Conservation (phyloP, 2,113 vertebrate species). For the Zapus hudsonius region DNA sequence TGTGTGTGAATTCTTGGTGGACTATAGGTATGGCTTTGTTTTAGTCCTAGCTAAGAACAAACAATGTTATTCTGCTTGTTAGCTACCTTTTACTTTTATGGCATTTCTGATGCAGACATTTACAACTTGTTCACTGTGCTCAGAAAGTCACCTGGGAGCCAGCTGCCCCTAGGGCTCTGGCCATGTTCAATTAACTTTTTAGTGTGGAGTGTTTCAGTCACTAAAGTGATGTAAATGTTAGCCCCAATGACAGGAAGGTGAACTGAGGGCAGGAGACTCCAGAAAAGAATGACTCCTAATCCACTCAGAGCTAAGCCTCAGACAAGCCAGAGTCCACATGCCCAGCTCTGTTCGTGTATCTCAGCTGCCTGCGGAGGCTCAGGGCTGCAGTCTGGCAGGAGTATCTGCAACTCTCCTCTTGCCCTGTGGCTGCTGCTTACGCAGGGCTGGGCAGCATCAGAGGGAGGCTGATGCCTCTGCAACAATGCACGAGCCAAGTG, state of each 20-base stretch:
- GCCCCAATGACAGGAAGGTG: background rate
- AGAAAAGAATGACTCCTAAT: too few species aligned
- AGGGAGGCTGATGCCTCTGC: background rate
- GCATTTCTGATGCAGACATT: background rate
- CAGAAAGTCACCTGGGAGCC: background rate
- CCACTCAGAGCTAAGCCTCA: background rate
- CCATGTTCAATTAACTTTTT: background rate
- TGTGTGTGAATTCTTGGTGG: background rate
- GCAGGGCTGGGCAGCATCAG: fast-evolving
- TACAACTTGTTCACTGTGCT: background rate
- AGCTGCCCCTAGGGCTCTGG: background rate
- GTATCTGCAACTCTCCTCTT: background rate
- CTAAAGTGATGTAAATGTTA: background rate
- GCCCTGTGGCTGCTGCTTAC: background rate
- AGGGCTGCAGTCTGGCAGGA: background rate
- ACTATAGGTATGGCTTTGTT: too few species aligned
- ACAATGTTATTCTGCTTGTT: background rate
- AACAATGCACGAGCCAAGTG: background rate
- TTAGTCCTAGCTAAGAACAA: background rate
- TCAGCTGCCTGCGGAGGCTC: fast-evolving
- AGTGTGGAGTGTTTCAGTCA: too few species aligned
- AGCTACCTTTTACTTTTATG: background rate
- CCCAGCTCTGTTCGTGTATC: too few species aligned
- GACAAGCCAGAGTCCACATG: background rate
- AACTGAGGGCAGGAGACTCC: fast-evolving